These are phyloP conservation scores for Fissipunctia ypsillon DNA, from an alignment of 2,888 invertebrate species.

Conservation along the genomic window DNA sequence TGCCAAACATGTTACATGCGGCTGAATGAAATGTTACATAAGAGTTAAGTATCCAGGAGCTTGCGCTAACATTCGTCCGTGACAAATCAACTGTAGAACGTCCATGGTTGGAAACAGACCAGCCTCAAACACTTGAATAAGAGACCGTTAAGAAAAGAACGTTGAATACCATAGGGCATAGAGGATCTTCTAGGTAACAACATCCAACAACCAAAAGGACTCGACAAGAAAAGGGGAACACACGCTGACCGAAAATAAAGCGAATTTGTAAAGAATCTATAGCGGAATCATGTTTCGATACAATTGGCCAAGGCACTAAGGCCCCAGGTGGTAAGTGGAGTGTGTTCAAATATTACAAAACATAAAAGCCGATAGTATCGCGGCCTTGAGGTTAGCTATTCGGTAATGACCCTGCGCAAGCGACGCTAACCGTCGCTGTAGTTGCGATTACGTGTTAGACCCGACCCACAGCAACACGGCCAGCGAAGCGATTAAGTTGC, in stretches of 20 bases:
- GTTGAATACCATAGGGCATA: constrained; percentile 18
- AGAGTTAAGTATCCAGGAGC: constrained; percentile 6
- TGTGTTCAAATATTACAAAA: constrained; percentile 68
- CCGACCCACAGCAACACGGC: constrained; percentile 47
- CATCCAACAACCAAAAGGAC: constrained; percentile 15
- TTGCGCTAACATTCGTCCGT: not conserved
- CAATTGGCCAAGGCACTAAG: constrained; percentile 55
- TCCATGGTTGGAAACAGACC: constrained; percentile 7
- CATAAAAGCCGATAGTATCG: constrained; percentile 75
- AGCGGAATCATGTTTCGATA: constrained; percentile 55
- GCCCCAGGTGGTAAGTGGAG: constrained; percentile 69
- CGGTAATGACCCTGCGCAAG: constrained; percentile 83
- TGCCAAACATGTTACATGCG: constrained; percentile 20
- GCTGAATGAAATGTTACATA: constrained; percentile 7
- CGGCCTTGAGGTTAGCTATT: constrained; percentile 81
- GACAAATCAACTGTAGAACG: not conserved
- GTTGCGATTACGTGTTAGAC: constrained; percentile 71
- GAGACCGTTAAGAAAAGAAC: constrained; percentile 13
- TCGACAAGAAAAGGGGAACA: constrained; percentile 41
- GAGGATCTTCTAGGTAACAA: constrained; percentile 12
- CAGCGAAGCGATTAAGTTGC: constrained; percentile 45
- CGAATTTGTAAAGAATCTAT: constrained; percentile 49
- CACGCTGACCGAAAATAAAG: constrained; percentile 31
- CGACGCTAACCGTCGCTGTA: constrained; percentile 75
- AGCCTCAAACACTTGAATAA: constrained; percentile 9